Base-by-base conservation (phyloP, 2,113 vertebrate genomes). In the Tragelaphus strepsiceros region DNA sequence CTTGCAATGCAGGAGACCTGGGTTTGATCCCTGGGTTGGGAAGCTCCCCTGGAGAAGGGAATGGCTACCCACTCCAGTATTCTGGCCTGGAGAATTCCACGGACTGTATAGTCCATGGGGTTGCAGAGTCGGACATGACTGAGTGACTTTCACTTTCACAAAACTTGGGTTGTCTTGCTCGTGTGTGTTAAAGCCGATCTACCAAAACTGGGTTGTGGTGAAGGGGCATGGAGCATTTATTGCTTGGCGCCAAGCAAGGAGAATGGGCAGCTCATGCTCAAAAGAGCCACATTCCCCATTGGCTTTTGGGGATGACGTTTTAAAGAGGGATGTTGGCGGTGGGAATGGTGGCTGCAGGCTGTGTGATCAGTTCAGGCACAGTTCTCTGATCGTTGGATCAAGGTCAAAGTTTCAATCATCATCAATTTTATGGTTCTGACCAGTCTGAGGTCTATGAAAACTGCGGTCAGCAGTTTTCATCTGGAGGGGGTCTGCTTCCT, bases 201-300 rank as follows among this genome's bases (percentile, higher is more conserved):
- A 1, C 28, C 32, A 30, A 19, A 0, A 30, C 16, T 11, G 46
- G 78, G 28, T 51, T 32, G 78, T 51, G 5, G 78, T 32, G 78
- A 81, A 51, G 78, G 78, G 16, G 17, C 11, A 1, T 81, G 46
- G 46, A 81, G 5, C 49, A 51, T 81, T 81, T 51, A 51, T 81
- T 32, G 28, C 46, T 32, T 1, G 3, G 16, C 0, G 0, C 28
- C 16, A 32, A 51, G 28, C 78, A 12, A 32, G 46, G 46, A 51
- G 46, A 51, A 12, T 10, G 30, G 46, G 78, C 28, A 32, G 28
- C 46, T 81, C 0, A 21, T 21, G 46, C 46, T 81, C 46, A 32
- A 32, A 51, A 81, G 28, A 32, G 16, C 16, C 9, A 11, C 9
- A 2, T 30, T 32, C 46, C 28, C 78, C 9, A 1, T 19, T 81